phyloP scores from a whole-genome alignment of 1,140 invertebrate species.

The Hermetia illucens region DNA sequence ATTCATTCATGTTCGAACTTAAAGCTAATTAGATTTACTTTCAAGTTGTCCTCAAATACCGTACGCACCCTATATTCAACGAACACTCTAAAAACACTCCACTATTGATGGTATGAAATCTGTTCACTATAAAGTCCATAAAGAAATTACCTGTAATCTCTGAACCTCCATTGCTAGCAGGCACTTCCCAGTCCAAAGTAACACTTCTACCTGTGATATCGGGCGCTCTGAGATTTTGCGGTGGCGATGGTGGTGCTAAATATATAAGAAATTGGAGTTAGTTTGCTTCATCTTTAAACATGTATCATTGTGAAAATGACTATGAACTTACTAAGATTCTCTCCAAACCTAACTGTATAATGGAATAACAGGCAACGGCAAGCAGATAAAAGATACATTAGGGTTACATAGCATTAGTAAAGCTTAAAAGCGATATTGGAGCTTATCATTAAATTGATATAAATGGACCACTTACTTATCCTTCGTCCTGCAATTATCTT shows the following conservation, averaged over 20 bases:
- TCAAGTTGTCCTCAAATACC: too few species aligned
- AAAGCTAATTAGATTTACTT: too few species aligned
- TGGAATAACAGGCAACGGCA: too few species aligned
- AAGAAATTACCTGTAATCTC: constrained; percentile 59
- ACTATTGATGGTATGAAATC: too few species aligned
- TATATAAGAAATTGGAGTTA: constrained; percentile 12
- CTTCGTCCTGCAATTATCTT: constrained; percentile 51
- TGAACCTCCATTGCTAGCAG: constrained; percentile 68
- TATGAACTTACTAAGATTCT: constrained; percentile 7
- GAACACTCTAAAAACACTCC: too few species aligned
- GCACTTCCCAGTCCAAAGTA: constrained; percentile 74
- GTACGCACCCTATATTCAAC: too few species aligned
- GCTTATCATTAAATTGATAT: not conserved
- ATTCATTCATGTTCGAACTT: too few species aligned
- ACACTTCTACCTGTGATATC: constrained; percentile 75
- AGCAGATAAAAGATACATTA: not conserved
- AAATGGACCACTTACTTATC: constrained; percentile 48
- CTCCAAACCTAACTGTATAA: constrained; percentile 5
- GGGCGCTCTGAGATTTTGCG: constrained; percentile 57
- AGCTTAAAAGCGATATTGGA: too few species aligned
- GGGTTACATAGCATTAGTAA: not conserved
- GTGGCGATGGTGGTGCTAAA: constrained; percentile 67
- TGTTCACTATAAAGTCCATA: too few species aligned
- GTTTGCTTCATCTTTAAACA: constrained; percentile 2
- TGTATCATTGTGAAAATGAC: too few species aligned